Conservation (phyloP, 2,888 invertebrate genomes). For the Apeira syringaria region DNA sequence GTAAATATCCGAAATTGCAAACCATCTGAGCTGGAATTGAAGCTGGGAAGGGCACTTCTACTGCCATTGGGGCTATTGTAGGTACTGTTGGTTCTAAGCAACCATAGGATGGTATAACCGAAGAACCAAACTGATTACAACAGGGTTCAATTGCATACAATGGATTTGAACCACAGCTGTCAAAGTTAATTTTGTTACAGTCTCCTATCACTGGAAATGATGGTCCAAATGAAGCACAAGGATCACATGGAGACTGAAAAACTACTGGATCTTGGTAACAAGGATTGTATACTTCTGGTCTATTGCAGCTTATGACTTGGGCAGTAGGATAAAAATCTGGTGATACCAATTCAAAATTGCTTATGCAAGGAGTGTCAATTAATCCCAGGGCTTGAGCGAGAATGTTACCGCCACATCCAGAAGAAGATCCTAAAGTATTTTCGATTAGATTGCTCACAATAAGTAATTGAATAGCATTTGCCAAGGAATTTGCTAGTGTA, state of each 20-base stretch:
- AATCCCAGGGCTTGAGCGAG: constrained; percentile 1
- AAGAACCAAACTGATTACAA: not conserved
- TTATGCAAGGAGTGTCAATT: constrained; percentile 10
- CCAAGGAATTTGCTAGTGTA: constrained; percentile 54
- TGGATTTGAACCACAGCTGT: constrained; percentile 1
- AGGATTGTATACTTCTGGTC: not conserved
- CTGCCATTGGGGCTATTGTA: constrained; percentile 28
- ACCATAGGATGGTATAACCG: not conserved
- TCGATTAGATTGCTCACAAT: constrained; percentile 59
- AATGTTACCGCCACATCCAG: not conserved
- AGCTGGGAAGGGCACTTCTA: constrained; percentile 45
- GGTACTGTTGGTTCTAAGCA: constrained; percentile 4
- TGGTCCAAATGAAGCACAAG: not conserved
- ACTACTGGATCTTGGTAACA: constrained; percentile 11
- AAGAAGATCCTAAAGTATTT: constrained; percentile 24
- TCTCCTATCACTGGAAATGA: not conserved
- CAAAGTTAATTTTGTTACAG: not conserved
- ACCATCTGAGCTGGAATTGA: constrained; percentile 49
- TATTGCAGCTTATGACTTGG: constrained; percentile 12
- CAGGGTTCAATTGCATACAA: not conserved
- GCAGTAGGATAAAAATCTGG: constrained; percentile 18
- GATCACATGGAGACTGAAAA: constrained; percentile 3
- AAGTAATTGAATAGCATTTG: constrained; percentile 58
- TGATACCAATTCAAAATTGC: constrained; percentile 14
- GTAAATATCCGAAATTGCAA: constrained; percentile 45